Evolutionary conservation across 1,140 invertebrate species (phyloP).

Genomic region (Dryas iulia): DNA sequence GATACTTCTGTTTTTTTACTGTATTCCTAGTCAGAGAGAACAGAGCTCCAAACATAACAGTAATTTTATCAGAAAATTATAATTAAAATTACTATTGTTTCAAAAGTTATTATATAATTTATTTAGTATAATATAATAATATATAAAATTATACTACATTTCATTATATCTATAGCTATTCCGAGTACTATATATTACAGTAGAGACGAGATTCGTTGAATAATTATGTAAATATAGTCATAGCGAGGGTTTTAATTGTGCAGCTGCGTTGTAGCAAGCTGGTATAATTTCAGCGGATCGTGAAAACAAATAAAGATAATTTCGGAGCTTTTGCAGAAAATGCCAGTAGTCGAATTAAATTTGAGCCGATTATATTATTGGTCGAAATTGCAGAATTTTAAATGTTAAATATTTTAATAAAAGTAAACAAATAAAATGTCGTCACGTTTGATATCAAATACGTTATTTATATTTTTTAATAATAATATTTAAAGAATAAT

Average conservation of each 20-base stretch:
- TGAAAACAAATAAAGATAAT: slow-evolving; percentile 28
- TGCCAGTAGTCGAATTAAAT: slow-evolving; percentile 9
- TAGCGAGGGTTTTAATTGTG: slow-evolving; percentile 26
- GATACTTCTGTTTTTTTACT: too few species aligned
- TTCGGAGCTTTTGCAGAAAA: slow-evolving; percentile 19
- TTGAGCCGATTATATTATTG: slow-evolving; percentile 10
- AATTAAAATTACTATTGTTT: too few species aligned
- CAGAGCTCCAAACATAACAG: too few species aligned
- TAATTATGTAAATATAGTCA: slow-evolving; percentile 29
- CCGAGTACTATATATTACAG: slow-evolving; percentile 8
- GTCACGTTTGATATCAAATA: too few species aligned
- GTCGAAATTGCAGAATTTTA: slow-evolving; percentile 3
- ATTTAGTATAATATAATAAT: too few species aligned
- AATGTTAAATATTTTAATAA: neutral
- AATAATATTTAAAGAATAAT: too few species aligned
- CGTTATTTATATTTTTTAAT: too few species aligned
- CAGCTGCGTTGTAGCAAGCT: slow-evolving; percentile 24
- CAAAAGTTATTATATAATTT: too few species aligned
- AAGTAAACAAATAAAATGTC: neutral
- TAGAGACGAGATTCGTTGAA: slow-evolving; percentile 25
- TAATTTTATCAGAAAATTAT: too few species aligned
- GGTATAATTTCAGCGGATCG: slow-evolving; percentile 20
- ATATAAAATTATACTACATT: neutral
- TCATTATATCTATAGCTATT: neutral
- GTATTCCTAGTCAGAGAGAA: too few species aligned